These are phyloP conservation scores for Drosophila obscura DNA, from an alignment of 1,140 invertebrate genomes.

Conservation along the genomic window DNA sequence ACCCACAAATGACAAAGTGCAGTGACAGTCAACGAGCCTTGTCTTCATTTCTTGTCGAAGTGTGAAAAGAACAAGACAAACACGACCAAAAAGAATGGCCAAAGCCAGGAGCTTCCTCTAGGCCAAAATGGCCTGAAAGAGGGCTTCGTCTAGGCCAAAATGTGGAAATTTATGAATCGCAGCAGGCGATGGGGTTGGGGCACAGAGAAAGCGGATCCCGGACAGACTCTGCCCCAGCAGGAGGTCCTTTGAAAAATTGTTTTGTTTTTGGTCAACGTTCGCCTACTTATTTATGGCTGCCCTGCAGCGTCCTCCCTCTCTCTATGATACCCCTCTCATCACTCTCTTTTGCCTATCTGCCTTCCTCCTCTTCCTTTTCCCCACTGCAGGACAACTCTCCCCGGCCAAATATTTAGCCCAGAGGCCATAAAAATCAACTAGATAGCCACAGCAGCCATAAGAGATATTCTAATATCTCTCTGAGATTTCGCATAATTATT, in stretches of 20 bases:
- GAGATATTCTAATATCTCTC: constrained; percentile 58
- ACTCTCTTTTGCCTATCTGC: constrained; percentile 2
- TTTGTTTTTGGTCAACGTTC: constrained; percentile 70
- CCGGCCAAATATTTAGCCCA: constrained; percentile 60
- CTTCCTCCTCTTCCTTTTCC: background rate
- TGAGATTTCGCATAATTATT: constrained; percentile 76
- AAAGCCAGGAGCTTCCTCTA: constrained; percentile 26
- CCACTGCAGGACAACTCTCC: constrained; percentile 5
- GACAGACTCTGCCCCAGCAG: constrained; percentile 10
- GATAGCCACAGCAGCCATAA: constrained; percentile 56
- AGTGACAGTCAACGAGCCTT: constrained; percentile 71
- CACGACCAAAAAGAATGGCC: constrained; percentile 51
- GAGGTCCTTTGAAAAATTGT: constrained; percentile 70
- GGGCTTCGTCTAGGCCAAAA: constrained; percentile 30
- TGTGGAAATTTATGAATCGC: constrained; percentile 70
- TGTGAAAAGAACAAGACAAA: constrained; percentile 62
- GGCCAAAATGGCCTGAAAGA: constrained; percentile 30
- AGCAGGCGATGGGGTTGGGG: constrained; percentile 38
- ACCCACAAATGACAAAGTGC: constrained; percentile 74
- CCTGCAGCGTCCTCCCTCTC: constrained; percentile 24
- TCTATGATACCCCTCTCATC: background rate
- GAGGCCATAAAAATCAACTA: constrained; percentile 62
- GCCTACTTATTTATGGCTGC: constrained; percentile 66
- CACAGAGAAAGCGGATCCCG: background rate
- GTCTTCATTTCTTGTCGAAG: constrained; percentile 45